Evolutionary conservation across 2,797 vertebrate species (phyloP).

Genomic region (Mareca penelope): DNA sequence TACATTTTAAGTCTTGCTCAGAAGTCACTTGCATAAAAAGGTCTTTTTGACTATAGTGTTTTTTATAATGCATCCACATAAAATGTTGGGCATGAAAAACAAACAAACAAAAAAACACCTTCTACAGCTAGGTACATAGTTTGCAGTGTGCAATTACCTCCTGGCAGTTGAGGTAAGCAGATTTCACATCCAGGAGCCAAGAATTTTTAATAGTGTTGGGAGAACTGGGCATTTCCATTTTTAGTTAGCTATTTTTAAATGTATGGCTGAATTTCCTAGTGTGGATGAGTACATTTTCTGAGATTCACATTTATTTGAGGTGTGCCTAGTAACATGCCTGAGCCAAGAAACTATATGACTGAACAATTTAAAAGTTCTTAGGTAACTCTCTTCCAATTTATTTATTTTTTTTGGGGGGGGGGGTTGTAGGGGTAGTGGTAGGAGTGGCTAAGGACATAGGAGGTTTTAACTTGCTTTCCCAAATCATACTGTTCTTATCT

Average conservation of each 20-base stretch:
- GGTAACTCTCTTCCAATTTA: not conserved
- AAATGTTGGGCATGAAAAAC: not conserved
- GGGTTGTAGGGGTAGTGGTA: too few relatives aligned
- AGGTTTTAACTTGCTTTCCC: not conserved
- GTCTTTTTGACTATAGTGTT: not conserved
- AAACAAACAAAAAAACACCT: not conserved
- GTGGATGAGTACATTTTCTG: not conserved
- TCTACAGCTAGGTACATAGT: not conserved
- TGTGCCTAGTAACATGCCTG: not conserved
- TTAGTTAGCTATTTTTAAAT: not conserved
- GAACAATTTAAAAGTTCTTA: not conserved
- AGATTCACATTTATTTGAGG: not conserved
- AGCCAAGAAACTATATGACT: not conserved
- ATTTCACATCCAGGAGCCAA: not conserved
- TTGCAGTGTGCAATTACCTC: not conserved
- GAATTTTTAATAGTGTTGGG: not conserved
- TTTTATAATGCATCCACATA: not conserved
- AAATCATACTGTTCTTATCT: not conserved
- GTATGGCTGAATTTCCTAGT: not conserved
- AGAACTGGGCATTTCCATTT: not conserved
- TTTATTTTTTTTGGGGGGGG: not conserved
- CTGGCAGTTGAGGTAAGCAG: not conserved
- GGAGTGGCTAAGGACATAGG: not conserved
- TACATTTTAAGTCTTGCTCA: not conserved
- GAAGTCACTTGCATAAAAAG: not conserved